These are phyloP conservation scores for Otocyon megalotis DNA, from an alignment of 2,113 vertebrate genomes.

Conservation along the genomic window DNA sequence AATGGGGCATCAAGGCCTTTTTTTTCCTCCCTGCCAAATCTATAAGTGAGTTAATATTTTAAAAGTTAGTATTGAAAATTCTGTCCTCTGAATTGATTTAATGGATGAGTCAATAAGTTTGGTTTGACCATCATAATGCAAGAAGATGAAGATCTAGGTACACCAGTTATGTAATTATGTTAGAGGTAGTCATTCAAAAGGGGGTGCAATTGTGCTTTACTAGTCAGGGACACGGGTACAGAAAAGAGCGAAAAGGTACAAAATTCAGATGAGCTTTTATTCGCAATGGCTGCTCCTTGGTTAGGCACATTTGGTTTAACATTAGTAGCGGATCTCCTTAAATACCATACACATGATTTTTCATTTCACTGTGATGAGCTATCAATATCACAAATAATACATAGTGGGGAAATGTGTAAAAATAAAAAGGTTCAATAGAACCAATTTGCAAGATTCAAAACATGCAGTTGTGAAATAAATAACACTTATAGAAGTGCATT, in stretches of 20 bases:
- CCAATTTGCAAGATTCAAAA: not conserved
- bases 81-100: constrained; percentile 71
- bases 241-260: not conserved
- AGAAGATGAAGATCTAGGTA: constrained; percentile 20
- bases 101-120: constrained; percentile 67
- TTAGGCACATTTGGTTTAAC: not conserved
- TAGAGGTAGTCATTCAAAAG: not conserved
- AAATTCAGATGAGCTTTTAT: not conserved
- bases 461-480: not conserved
- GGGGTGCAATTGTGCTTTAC: constrained; percentile 42
- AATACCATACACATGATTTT: not conserved
- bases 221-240: not conserved
- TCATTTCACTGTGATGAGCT: not conserved
- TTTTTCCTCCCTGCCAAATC: constrained; percentile 69
- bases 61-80: constrained; percentile 77
- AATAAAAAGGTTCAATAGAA: not conserved
- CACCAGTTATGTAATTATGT: constrained; percentile 24
- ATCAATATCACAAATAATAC: not conserved
- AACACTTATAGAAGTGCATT: not conserved
- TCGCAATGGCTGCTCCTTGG: not conserved
- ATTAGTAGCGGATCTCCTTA: not conserved
- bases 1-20: constrained; percentile 73
- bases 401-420: not conserved
- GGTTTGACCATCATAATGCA: constrained; percentile 39
- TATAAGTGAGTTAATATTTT: constrained; percentile 67